A percentile compares a stretch with the other conserved stretches of the same genome.
Evolutionary conservation across 2,113 vertebrate species (phyloP).

Genomic region (Todiramphus chloris): DNA sequence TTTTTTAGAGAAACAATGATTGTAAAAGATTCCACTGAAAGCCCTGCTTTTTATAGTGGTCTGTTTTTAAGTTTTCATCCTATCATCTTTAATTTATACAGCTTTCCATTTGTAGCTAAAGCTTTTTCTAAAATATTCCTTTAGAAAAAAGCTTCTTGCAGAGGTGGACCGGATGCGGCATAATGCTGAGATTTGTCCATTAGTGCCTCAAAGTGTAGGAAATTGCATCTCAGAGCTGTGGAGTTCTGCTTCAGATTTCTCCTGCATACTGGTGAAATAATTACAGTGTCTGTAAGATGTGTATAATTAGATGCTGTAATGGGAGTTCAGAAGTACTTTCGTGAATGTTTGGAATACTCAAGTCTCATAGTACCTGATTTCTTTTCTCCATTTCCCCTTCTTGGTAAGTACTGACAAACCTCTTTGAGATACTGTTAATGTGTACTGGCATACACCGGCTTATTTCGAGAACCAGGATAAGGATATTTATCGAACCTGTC

Average conservation of each 20-base stretch:
- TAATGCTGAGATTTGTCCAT: neutral
- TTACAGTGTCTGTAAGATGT: neutral
- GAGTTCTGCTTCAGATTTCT: slow-evolving; percentile 8
- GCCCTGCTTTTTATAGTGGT: neutral
- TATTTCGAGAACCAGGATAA: neutral
- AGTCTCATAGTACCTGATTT: neutral
- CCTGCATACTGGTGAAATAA: neutral
- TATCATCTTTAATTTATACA: slow-evolving; percentile 31
- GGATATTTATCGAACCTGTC: neutral
- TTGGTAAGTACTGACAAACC: neutral
- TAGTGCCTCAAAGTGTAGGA: slow-evolving; percentile 12
- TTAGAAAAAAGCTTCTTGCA: neutral
- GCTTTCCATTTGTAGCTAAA: slow-evolving; percentile 29
- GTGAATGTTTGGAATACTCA: neutral
- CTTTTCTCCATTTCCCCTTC: neutral
- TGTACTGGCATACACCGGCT: neutral
- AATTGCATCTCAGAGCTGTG: neutral
- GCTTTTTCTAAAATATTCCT: slow-evolving; percentile 4
- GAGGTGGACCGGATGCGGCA: neutral
- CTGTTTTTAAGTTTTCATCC: slow-evolving; percentile 14
- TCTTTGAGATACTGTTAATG: neutral
- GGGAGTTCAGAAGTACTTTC: slow-evolving; percentile 3
- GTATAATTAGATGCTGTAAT: slow-evolving; percentile 18
- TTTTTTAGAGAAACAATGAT: neutral
- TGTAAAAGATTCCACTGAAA: neutral